Evolutionary conservation across 2,113 vertebrate genomes (phyloP).

Genomic region (Phrynosoma platyrhinos): DNA sequence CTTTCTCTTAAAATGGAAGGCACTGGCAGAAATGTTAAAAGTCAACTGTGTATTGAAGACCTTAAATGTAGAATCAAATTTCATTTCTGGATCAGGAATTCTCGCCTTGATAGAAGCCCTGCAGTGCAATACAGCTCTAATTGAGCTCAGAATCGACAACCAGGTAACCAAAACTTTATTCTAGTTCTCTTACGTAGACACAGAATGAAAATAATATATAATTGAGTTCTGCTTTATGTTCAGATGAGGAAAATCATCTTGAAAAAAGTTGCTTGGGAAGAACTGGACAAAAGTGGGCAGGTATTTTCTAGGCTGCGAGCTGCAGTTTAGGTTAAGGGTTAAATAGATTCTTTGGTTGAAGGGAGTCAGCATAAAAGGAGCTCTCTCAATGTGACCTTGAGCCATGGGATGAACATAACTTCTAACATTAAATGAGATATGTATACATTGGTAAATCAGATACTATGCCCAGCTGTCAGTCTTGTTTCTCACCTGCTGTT

Average conservation of each 20-base stretch:
- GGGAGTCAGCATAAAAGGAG: too few relatives aligned
- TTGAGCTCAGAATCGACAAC: slow-evolving; percentile 97
- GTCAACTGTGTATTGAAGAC: slow-evolving; percentile 90
- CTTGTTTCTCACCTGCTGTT: neutral
- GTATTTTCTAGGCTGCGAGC: neutral
- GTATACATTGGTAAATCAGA: neutral
- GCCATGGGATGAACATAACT: neutral
- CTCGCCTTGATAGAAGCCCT: slow-evolving; percentile 87
- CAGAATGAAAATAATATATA: neutral
- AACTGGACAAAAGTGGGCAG: neutral
- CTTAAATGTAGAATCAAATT: slow-evolving; percentile 98
- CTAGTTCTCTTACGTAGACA: fast-evolving
- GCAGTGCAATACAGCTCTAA: slow-evolving; percentile 87
- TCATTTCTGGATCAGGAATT: slow-evolving; percentile 93
- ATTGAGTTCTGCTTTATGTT: neutral
- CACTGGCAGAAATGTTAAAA: slow-evolving; percentile 94
- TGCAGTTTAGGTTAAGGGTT: neutral
- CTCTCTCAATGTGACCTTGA: neutral
- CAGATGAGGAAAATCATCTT: neutral
- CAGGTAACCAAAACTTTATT: slow-evolving; percentile 76
- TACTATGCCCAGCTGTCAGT: neutral
- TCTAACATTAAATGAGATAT: neutral
- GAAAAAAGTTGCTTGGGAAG: neutral
- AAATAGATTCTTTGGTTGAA: neutral
- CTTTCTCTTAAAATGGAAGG: slow-evolving; percentile 75